Conservation (phyloP, 92 coral and sea anemone genomes). For the Ricordea florida region DNA sequence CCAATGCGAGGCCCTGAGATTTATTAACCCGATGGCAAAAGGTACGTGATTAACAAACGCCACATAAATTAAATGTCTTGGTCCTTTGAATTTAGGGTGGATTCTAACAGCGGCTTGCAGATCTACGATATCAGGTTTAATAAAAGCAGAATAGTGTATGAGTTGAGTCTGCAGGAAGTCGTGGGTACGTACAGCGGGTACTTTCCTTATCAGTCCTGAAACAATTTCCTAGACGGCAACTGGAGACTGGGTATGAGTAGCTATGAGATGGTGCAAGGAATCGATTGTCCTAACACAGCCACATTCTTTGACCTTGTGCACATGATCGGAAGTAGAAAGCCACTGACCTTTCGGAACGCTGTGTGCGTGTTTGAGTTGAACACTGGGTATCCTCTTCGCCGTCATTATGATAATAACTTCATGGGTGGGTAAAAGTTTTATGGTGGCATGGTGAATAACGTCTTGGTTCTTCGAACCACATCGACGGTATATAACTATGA, state of each 20-base stretch:
- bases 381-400: too few species aligned
- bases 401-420: too few species aligned
- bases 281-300: conserved; percentile 80
- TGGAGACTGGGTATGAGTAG: conserved; percentile 63
- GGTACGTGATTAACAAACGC: conserved; percentile 59
- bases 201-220: conserved; percentile 51
- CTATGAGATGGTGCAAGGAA: conserved; percentile 73
- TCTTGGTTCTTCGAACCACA: conserved; percentile 59
- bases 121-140: conserved; percentile 69
- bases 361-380: too few species aligned
- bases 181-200: conserved; percentile 67
- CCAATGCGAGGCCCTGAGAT: conserved; percentile 65
- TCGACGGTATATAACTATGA: conserved; percentile 76
- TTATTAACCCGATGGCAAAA: conserved; percentile 79
- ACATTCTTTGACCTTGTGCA: conserved; percentile 63
- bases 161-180: conserved; percentile 73
- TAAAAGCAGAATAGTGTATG: conserved; percentile 69
- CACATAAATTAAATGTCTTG: conserved; percentile 80
- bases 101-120: conserved; percentile 52
- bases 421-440: too few species aligned
- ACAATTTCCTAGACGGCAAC: conserved; percentile 50
- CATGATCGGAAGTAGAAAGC: too few species aligned
- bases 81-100: conserved; percentile 75
- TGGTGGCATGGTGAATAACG: too few species aligned
- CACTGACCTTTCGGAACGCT: too few species aligned